Percentiles rank a stretch among this genome's conserved stretches.
These are phyloP conservation scores for Chesias legatella DNA, from an alignment of 2,888 invertebrate species.

Conservation along the genomic window DNA sequence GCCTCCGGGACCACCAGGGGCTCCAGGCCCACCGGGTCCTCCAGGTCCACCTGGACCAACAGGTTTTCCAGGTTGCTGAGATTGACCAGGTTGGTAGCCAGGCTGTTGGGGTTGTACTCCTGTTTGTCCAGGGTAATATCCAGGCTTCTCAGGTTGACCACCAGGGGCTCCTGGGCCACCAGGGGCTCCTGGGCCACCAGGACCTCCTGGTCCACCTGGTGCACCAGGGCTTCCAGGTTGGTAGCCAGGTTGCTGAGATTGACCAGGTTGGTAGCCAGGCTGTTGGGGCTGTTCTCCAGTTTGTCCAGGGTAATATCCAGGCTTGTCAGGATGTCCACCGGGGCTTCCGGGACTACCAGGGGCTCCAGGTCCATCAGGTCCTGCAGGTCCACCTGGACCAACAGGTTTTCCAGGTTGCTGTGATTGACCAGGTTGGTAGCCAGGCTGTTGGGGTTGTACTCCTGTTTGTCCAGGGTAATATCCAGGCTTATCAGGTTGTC, in stretches of 20 bases:
- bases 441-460: conserved; percentile 29
- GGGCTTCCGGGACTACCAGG: conserved; percentile 44
- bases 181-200: conserved; percentile 36
- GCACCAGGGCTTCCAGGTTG: conserved; percentile 35
- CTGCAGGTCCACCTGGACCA: conserved; percentile 32
- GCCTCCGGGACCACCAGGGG: too few species aligned
- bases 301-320: conserved; percentile 20
- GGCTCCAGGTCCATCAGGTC: conserved; percentile 33
- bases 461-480: conserved; percentile 23
- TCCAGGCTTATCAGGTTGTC: conserved; percentile 20
- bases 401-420: conserved; percentile 30
- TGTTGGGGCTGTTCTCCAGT: conserved; percentile 23
- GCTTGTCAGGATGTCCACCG: conserved; percentile 26
- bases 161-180: conserved; percentile 26
- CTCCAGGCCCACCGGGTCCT: too few species aligned
- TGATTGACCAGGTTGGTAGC: conserved; percentile 2
- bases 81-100: conserved; percentile 31
- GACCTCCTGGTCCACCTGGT: conserved; percentile 20
- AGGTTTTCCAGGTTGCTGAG: conserved; percentile 31
- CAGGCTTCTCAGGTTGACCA: conserved; percentile 32
- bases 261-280: conserved; percentile 36
- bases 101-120: conserved; percentile 32
- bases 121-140: conserved; percentile 33
- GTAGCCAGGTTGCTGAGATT: conserved; percentile 30
- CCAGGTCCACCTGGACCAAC: too few species aligned